Conservation (phyloP, 2,113 vertebrate genomes). For the Opisthocomus hoazin region DNA sequence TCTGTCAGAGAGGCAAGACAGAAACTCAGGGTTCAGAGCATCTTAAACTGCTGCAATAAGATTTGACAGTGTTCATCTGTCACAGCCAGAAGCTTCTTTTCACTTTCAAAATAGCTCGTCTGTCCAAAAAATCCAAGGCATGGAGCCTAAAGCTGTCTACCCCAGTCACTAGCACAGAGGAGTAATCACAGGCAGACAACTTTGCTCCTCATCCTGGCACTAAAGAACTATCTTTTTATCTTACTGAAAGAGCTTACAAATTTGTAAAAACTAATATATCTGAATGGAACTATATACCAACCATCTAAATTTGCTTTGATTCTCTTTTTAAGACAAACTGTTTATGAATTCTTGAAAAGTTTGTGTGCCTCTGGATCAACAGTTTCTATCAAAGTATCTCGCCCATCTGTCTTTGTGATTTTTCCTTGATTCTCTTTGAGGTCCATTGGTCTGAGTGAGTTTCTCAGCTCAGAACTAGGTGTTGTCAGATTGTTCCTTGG, state of each 20-base stretch:
- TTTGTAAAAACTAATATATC: not conserved
- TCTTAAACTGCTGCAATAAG: not conserved
- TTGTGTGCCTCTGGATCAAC: not conserved
- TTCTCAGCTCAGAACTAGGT: not conserved
- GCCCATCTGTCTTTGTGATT: not conserved
- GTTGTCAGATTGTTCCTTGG: not conserved
- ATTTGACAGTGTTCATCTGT: not conserved
- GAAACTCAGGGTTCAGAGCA: not conserved
- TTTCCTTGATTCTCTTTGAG: not conserved
- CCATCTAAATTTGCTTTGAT: not conserved
- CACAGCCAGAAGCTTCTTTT: not conserved
- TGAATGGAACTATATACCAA: not conserved
- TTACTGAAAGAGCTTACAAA: not conserved
- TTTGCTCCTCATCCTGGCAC: not conserved
- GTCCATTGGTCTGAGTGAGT: not conserved
- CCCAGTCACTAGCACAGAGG: not conserved
- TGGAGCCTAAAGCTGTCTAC: not conserved
- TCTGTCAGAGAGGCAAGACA: not conserved
- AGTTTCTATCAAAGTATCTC: not conserved
- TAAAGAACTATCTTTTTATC: not conserved
- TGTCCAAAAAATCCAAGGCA: not conserved
- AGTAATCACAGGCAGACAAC: not conserved
- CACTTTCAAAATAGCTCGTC: rapidly evolving
- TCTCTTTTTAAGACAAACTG: not conserved
- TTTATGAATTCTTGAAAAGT: not conserved